Evolutionary conservation across 2,113 vertebrate species (phyloP), one percentile per base, ranked within the genome.

Genomic region (Podilymbus podiceps): DNA sequence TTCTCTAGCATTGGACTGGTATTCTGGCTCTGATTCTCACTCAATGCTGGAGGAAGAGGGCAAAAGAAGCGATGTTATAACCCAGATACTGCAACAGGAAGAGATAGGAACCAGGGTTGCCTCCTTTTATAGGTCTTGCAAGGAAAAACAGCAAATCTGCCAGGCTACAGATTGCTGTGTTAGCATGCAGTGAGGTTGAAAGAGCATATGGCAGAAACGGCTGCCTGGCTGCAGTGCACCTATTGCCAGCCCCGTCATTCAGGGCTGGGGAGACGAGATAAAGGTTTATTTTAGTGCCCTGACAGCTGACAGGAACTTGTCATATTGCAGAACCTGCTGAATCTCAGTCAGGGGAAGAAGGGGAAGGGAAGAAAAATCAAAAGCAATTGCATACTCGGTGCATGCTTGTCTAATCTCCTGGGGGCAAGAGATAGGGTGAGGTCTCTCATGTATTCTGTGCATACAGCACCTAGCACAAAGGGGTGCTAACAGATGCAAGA

Each of bases 121-220:
- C 56, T 75, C 67, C 40, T 81, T 89, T 81, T 72, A 55, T 75
- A 89, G 56, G 86, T 92, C 90, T 93, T 97, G 94, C 86, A 93
- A 93, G 95, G 90, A 81, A 89, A 96, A 94, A 55, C 85, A 95
- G 85, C 88, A 91, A 72, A 89, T 87, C 85, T 94, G 87, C 79
- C 95, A 96, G 76, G 95, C 72, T 90, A 86, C 79, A 93, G 92
- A 90, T 89, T 91, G 69, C 84, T 76, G 86, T 78, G 66, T 82
- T 89, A 95, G 77, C 84, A 69, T 24, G 88, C 73, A 93, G 66
- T 25, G 47, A 95, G 94, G 96, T 88, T 95, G 91, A 93, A 93
- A 92, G 94, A 94, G 89, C 92, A 92, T 82, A 88, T 62, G 94
- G 86, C 66, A 92, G 86, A 69, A 95, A 75, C 59, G 87, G 59